phyloP scores from a whole-genome alignment of 2,797 vertebrate species.

The Macroramphosus scolopax region DNA sequence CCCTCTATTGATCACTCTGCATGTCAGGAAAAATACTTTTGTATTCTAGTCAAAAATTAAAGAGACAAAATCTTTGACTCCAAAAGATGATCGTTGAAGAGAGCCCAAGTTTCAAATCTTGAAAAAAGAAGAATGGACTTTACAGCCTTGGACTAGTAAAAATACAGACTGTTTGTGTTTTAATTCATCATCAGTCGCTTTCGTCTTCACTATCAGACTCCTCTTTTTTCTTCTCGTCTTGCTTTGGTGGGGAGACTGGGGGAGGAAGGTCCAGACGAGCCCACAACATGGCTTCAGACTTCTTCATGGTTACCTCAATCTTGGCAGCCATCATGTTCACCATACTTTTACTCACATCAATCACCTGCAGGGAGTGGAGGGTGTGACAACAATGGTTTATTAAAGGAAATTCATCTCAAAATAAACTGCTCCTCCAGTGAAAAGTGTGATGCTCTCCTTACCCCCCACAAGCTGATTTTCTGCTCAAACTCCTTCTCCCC shows the following conservation, averaged over 20 bases:
- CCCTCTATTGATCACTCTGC: neutral
- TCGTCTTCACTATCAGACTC: conserved; percentile 62
- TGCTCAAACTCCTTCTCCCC: conserved; percentile 94
- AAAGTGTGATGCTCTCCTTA: conserved; percentile 75
- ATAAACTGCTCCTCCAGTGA: neutral
- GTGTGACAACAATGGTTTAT: no score
- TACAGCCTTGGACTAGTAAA: conserved; percentile 16
- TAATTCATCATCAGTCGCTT: conserved; percentile 47
- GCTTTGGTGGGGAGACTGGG: conserved; percentile 59
- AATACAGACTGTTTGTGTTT: conserved; percentile 6
- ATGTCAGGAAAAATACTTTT: conserved; percentile 6
- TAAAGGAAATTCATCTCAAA: neutral
- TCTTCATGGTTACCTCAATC: conserved; percentile 92
- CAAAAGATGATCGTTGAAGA: no score
- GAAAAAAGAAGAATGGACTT: no score
- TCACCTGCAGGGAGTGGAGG: conserved; percentile 75
- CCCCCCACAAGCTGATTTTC: conserved; percentile 92
- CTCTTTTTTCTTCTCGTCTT: conserved; percentile 50
- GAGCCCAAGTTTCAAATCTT: no score
- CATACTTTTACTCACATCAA: conserved; percentile 87
- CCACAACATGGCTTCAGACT: conserved; percentile 92
- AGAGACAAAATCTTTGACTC: no score
- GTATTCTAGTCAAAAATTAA: no score
- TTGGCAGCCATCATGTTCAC: conserved; percentile 95
- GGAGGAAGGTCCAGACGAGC: conserved; percentile 90